Evolutionary conservation across 2,797 vertebrate species (phyloP).

Genomic region (Holocentrus rufus): DNA sequence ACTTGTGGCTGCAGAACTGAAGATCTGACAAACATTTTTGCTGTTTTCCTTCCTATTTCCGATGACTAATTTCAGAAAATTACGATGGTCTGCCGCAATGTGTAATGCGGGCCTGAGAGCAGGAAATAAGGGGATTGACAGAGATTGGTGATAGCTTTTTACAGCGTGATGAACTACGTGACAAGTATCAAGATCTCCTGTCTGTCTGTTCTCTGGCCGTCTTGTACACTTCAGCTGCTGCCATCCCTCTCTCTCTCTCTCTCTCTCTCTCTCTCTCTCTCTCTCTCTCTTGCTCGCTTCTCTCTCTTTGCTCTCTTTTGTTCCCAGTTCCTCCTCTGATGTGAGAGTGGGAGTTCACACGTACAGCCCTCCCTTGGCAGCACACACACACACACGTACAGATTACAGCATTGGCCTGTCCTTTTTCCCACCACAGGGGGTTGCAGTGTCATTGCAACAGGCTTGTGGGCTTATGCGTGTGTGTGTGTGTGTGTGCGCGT

Average conservation of each 20-base stretch:
- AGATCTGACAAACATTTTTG: background rate
- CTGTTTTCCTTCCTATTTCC: constrained; percentile 4
- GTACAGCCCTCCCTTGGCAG: constrained; percentile 33
- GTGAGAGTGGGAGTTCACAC: constrained; percentile 58
- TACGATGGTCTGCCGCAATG: background rate
- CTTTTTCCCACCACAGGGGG: constrained; percentile 52
- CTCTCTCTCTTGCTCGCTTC: background rate
- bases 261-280: too few relatives aligned
- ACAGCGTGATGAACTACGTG: background rate
- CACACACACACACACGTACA: constrained; percentile 15
- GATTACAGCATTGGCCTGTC: constrained; percentile 45
- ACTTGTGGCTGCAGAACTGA: background rate
- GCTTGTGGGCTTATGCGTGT: background rate
- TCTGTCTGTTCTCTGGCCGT: constrained; percentile 16
- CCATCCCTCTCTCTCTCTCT: constrained; percentile 14
- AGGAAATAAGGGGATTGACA: background rate
- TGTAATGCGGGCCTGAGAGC: background rate
- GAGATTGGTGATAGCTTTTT: constrained; percentile 7
- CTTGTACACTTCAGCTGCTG: constrained; percentile 28
- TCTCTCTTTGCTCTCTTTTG: constrained; percentile 35
- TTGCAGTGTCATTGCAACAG: constrained; percentile 45
- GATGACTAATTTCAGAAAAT: background rate
- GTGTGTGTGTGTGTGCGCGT: constrained; percentile 13
- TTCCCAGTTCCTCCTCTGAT: constrained; percentile 52
- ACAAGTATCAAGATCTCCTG: constrained; percentile 12